Evolutionary conservation across 2,113 vertebrate genomes (phyloP), one percentile per base, ranked within the genome.

Genomic region (Eudorcas thomsonii): DNA sequence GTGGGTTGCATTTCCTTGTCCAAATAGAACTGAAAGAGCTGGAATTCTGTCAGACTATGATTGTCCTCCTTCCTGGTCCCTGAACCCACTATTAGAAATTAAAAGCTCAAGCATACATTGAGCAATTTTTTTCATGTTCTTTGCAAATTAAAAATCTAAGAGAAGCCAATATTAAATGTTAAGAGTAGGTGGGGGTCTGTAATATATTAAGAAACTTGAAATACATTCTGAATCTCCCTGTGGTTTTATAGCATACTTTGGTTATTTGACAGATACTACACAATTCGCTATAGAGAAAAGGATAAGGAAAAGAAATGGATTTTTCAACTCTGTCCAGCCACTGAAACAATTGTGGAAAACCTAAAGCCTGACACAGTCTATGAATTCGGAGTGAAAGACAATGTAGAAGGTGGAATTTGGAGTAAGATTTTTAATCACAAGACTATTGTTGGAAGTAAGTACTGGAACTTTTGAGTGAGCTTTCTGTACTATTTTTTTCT

Each of bases 321-420:
- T 98, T 99, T 99, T 97, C 99, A 99, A 87, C 99, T 99, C 88
- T 99, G 99, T 98, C 99, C 99, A 48, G 99, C 99, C 43, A 99
- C 99, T 30, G 99, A 99, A 98, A 99, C 99, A 0, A 99, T 99
- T 93, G 99, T 99, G 60, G 99, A 99, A 83, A 99, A 99, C 90
- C 98, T 99, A 84, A 99, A 99, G 97, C 99, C 99, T 57, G 99
- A 99, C 54, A 99, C 99, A 0, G 96, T 99, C 64, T 99, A 99
- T 97, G 99, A 99, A 98, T 99, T 99, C 97, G 99, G 99, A 86
- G 99, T 99, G 88, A 99, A 99, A 98, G 99, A 99, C 95, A 99
- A 98, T 8, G 85, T 98, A 57, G 99, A 99, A 9, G 98, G 98
- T 26, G 99, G 99, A 90, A 55, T 98, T 78, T 99, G 99, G 99